Percentiles rank a stretch among this genome's conserved stretches.
phyloP scores from a whole-genome alignment of 37 sponge, comb jelly and placozoan genomes.

The Axinella damicornis region DNA sequence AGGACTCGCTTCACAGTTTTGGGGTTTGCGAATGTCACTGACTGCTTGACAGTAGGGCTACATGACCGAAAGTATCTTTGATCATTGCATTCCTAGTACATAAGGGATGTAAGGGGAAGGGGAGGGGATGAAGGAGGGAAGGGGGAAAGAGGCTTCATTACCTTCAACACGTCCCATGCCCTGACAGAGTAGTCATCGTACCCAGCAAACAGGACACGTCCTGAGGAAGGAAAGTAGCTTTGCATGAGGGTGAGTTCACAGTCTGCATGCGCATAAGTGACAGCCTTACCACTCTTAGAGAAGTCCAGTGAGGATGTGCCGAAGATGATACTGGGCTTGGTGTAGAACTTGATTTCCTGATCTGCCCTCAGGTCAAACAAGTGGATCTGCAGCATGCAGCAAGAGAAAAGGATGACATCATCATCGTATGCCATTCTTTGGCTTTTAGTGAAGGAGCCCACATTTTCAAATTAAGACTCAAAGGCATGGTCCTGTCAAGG shows the following conservation, averaged over 20 bases:
- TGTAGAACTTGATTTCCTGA: constrained; percentile 76
- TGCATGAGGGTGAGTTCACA: not conserved
- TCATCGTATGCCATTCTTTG: too few relatives aligned
- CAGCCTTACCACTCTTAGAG: constrained; percentile 74
- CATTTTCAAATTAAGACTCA: too few relatives aligned
- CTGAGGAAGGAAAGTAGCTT: constrained; percentile 24
- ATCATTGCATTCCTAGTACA: too few relatives aligned
- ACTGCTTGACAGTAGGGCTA: too few relatives aligned
- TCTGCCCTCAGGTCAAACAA: constrained; percentile 89
- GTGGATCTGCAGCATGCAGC: constrained; percentile 67
- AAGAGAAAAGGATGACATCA: not conserved
- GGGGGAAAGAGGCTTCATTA: too few relatives aligned
- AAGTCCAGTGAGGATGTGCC: constrained; percentile 80
- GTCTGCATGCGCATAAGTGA: not conserved
- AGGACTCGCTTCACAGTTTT: too few relatives aligned
- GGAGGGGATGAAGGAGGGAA: too few relatives aligned
- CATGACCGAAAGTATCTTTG: too few relatives aligned
- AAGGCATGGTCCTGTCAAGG: too few relatives aligned
- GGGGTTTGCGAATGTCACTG: too few relatives aligned
- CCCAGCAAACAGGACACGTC: constrained; percentile 85
- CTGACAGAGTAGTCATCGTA: constrained; percentile 81
- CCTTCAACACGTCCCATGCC: constrained; percentile 92
- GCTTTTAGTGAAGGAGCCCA: too few relatives aligned
- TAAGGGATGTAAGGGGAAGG: too few relatives aligned
- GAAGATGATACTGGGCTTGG: constrained; percentile 78